Percentiles rank a stretch among this genome's conserved stretches.
Evolutionary conservation across 2,888 invertebrate genomes (phyloP).

Genomic region (Malachius bipustulatus): DNA sequence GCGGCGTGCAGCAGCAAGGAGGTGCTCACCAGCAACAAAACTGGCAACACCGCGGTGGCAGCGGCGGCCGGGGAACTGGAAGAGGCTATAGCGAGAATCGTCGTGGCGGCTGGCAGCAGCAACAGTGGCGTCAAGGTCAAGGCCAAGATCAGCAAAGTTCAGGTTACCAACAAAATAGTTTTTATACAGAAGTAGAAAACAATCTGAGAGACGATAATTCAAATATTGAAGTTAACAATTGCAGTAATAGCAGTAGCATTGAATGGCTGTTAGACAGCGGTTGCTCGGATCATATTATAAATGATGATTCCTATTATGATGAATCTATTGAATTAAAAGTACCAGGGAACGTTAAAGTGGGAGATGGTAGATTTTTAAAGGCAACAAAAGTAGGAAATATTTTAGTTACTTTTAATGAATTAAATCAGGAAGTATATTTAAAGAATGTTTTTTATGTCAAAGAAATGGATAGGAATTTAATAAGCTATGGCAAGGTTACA

Average conservation of each 20-base stretch:
- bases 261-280: conserved; percentile 14
- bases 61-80: conserved; percentile 4
- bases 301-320: conserved; percentile 12
- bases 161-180: background rate
- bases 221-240: background rate
- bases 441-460: conserved; percentile 15
- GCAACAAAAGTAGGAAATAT: conserved; percentile 15
- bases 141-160: conserved; percentile 4
- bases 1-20: conserved; percentile 3
- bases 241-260: conserved; percentile 6
- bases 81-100: background rate
- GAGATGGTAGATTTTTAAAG: conserved; percentile 13
- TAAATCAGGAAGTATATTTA: conserved; percentile 5
- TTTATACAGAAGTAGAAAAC: background rate
- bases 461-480: conserved; percentile 17
- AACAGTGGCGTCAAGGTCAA: conserved; percentile 5
- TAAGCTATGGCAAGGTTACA: conserved; percentile 18
- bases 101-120: too few species aligned
- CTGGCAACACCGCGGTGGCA: conserved; percentile 5
- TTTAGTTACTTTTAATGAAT: conserved; percentile 11
- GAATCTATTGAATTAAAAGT: conserved; percentile 9
- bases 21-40: conserved; percentile 6
- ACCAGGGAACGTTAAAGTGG: conserved; percentile 13
- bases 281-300: conserved; percentile 15
- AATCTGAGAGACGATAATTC: background rate